Conservation (phyloP, 2,797 vertebrate genomes). For the Peromyscus eremicus region DNA sequence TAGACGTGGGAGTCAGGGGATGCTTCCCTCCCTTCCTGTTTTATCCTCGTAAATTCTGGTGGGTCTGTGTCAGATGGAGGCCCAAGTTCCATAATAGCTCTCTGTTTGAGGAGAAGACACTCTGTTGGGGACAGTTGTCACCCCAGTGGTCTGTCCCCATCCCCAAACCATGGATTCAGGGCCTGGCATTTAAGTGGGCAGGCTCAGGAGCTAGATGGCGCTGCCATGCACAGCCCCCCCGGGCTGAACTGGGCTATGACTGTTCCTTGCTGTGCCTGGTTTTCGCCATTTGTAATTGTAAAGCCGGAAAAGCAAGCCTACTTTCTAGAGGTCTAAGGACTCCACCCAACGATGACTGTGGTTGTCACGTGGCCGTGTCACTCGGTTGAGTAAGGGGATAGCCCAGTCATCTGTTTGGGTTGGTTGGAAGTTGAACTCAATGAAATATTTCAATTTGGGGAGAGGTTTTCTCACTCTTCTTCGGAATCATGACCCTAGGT, state of each 20-base stretch:
- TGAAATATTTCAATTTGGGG: background rate
- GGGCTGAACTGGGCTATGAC: background rate
- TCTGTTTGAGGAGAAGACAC: background rate
- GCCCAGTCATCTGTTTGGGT: background rate
- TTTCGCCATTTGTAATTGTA: background rate
- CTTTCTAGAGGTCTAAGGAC: background rate
- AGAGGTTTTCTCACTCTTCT: background rate
- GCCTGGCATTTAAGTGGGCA: background rate
- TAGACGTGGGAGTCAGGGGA: background rate
- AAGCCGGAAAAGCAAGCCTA: background rate
- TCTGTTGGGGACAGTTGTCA: background rate
- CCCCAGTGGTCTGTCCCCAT: background rate
- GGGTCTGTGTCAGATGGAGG: background rate
- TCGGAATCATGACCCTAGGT: background rate
- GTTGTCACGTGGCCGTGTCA: background rate
- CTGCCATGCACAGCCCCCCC: background rate
- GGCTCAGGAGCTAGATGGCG: background rate
- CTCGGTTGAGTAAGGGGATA: background rate
- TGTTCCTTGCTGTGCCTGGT: background rate
- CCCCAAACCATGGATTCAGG: background rate
- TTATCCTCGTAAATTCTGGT: background rate
- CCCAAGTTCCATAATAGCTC: background rate
- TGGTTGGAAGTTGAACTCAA: background rate
- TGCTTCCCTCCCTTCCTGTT: rapidly evolving
- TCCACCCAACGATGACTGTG: background rate